Conservation (phyloP, 2,888 invertebrate species). For the Dioctria rufipes region DNA sequence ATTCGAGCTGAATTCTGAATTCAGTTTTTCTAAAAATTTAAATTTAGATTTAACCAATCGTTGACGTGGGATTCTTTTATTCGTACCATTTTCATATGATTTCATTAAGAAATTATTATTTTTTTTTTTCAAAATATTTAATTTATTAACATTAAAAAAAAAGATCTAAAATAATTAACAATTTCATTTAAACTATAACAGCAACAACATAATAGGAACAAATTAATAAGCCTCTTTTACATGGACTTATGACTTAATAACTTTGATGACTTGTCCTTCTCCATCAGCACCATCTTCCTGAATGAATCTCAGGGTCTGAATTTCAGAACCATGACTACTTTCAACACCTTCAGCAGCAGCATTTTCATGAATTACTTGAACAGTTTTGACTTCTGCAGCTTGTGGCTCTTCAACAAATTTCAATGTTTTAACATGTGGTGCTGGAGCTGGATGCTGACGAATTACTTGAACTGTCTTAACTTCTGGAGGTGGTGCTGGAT, state of each 20-base stretch:
- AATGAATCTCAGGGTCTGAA: conserved; percentile 21
- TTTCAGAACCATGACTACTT: not conserved
- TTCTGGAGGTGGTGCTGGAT: conserved; percentile 10
- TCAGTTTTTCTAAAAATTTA: no score
- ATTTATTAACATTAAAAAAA: no score
- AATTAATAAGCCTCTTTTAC: not conserved
- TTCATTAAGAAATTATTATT: no score
- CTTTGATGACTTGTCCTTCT: conserved; percentile 5
- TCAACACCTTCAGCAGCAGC: not conserved
- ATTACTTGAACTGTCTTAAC: conserved; percentile 13
- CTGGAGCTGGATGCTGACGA: conserved; percentile 19
- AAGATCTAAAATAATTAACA: not conserved
- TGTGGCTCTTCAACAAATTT: conserved; percentile 5
- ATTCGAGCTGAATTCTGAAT: no score
- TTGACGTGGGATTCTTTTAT: no score
- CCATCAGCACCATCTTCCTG: not conserved
- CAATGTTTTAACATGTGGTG: conserved; percentile 1
- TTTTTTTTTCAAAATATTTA: no score
- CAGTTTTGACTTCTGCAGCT: not conserved
- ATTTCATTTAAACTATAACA: not conserved
- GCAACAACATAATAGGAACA: conserved; percentile 28
- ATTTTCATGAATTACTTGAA: conserved; percentile 1
- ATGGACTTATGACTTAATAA: conserved; percentile 21
- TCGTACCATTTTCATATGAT: no score
- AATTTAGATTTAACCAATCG: no score